Conservation (phyloP, 2,797 vertebrate species). For the Selene dorsalis region DNA sequence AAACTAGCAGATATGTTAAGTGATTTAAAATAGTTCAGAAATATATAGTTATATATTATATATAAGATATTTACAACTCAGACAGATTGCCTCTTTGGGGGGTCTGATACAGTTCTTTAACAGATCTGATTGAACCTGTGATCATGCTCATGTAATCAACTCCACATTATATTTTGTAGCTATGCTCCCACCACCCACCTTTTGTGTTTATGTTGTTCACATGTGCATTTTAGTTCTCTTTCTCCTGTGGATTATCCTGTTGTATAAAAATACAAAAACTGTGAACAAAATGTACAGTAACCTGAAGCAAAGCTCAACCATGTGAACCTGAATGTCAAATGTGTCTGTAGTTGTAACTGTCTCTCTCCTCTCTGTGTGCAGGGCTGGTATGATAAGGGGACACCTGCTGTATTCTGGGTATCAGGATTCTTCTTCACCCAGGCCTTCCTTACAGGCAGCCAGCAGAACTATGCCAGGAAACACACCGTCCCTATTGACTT, state of each 20-base stretch:
- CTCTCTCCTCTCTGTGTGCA: slow-evolving; percentile 52
- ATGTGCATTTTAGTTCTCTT: background rate
- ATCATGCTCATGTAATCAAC: too few relatives aligned
- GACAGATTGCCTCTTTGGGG: too few relatives aligned
- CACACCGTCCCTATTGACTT: slow-evolving; percentile 90
- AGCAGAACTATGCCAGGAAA: slow-evolving; percentile 93
- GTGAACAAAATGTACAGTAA: background rate
- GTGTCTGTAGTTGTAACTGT: background rate
- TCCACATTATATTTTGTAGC: background rate
- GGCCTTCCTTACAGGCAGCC: slow-evolving; percentile 91
- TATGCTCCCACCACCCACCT: background rate
- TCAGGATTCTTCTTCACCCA: slow-evolving; percentile 96
- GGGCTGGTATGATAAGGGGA: slow-evolving; percentile 89
- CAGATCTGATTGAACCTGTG: too few relatives aligned
- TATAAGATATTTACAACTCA: background rate
- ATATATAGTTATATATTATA: background rate
- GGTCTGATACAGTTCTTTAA: too few relatives aligned
- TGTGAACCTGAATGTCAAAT: background rate
- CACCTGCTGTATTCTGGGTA: slow-evolving; percentile 90
- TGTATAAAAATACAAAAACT: background rate
- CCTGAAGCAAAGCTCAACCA: background rate
- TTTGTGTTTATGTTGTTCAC: background rate
- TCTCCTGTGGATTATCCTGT: background rate
- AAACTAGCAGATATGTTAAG: background rate
- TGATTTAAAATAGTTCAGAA: background rate